Evolutionary conservation across 2,797 vertebrate species (phyloP), one percentile per base, ranked within the genome.

Genomic region (Champsocephalus gunnari): DNA sequence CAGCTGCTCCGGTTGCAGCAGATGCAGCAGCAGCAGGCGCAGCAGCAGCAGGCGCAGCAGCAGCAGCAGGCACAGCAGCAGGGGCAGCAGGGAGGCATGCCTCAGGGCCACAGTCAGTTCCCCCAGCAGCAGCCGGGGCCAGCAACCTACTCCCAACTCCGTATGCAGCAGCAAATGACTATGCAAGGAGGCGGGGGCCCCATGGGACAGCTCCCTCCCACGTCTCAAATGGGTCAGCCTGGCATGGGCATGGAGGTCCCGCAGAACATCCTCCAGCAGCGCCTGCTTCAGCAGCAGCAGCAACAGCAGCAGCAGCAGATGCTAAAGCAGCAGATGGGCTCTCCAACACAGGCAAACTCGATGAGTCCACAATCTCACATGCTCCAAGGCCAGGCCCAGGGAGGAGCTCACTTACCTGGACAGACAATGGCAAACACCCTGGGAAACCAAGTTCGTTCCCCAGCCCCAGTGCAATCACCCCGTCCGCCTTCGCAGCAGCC

Each of bases 281-380:
- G 95, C 57, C 89, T 96, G 49, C 93, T 96, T 49, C 95, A 96
- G 64, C 94, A 94, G 64, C 95, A 96, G 63, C 94, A 94, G 64
- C 95, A 88, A 3, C 92, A 91, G 64, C 95, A 94, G 76, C 93
- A 94, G 76, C 93, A 94, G 71, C 96, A 95, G 72, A 96, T 96
- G 94, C 94, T 98, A 79, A 96, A 96, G 90, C 96, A 97, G 84
- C 98, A 98, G 87, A 96, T 99, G 85, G 96, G 96, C 71, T 97
- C 98, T 61, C 96, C 97, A 0, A 96, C 92, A 16, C 98, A 98
- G 93, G 95, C 96, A 2, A 96, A 95, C 83, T 95, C 98, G 28
- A 98, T 98, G 97, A 99, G 98, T 92, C 98, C 98, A 34, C 98
- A 98, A 90, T 94, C 97, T 81, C 98, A 99, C 89, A 96, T 99